Conservation (phyloP, 2,113 vertebrate species). For the Ranitomeya variabilis region DNA sequence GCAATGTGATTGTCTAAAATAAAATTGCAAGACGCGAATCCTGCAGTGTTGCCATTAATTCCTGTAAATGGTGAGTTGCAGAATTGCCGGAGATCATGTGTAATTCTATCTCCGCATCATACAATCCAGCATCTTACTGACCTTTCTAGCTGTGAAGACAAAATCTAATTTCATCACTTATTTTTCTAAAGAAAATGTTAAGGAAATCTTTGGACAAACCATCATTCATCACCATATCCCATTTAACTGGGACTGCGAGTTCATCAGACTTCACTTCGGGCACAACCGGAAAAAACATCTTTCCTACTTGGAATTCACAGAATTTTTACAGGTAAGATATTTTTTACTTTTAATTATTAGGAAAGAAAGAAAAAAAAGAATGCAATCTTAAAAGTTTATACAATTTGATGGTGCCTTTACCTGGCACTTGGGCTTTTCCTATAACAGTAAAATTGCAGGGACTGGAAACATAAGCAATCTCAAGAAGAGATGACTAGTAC, state of each 20-base stretch:
- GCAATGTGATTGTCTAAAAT: neutral
- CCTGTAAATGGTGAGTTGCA: constrained; percentile 63
- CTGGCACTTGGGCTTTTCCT: no score
- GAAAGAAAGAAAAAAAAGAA: neutral
- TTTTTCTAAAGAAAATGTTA: constrained; percentile 87
- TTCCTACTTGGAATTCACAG: constrained; percentile 91
- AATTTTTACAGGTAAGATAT: constrained; percentile 90
- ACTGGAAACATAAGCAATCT: neutral
- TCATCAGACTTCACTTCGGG: constrained; percentile 94
- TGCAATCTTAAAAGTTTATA: neutral
- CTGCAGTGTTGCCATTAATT: constrained; percentile 11
- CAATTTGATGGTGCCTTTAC: no score
- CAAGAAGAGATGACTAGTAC: neutral
- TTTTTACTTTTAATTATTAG: constrained; percentile 15
- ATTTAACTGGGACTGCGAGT: constrained; percentile 98
- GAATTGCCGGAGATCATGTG: constrained; percentile 63
- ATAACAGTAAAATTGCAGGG: no score
- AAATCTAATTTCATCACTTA: constrained; percentile 60
- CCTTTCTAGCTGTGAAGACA: constrained; percentile 40
- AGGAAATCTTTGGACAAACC: constrained; percentile 96
- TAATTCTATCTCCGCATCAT: constrained; percentile 62
- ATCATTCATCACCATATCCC: constrained; percentile 93
- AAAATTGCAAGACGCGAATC: neutral
- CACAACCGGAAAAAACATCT: constrained; percentile 91
- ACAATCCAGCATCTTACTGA: neutral